Percentiles rank a stretch among this genome's conserved stretches.
Evolutionary conservation across 2,113 vertebrate genomes (phyloP).

Genomic region (Archilochus colubris): DNA sequence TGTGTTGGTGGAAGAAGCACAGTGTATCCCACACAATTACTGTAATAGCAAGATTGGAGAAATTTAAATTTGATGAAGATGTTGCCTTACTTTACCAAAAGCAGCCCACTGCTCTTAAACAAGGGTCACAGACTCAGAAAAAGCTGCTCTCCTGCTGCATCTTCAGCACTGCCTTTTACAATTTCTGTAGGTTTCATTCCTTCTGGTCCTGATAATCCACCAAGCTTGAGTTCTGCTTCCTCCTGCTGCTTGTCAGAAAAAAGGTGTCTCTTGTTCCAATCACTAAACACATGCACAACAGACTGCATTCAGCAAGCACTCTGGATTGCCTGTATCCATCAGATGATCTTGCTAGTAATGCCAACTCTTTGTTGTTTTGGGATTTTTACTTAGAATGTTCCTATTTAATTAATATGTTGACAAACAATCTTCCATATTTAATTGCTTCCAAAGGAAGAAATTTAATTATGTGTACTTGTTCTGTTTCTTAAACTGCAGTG

Average conservation of each 20-base stretch:
- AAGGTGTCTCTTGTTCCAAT: not conserved
- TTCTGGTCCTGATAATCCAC: not conserved
- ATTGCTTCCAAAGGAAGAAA: constrained; percentile 55
- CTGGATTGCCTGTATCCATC: constrained; percentile 33
- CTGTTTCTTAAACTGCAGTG: constrained; percentile 24
- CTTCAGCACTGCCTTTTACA: not conserved
- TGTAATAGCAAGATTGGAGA: not conserved
- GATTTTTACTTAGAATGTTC: constrained; percentile 39
- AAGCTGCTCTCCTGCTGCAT: not conserved
- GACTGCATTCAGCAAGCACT: not conserved
- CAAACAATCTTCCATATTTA: constrained; percentile 49
- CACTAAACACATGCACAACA: not conserved
- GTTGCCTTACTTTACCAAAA: not conserved
- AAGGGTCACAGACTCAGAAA: not conserved
- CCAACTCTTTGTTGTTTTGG: constrained; percentile 38
- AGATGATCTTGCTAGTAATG: constrained; percentile 46
- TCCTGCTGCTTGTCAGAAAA: not conserved
- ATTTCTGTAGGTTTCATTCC: not conserved
- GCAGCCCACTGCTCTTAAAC: not conserved
- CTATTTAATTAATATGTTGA: constrained; percentile 66
- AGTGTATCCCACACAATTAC: fast-evolving
- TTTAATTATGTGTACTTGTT: constrained; percentile 49
- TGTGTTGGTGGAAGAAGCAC: not conserved
- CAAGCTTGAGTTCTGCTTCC: not conserved
- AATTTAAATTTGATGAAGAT: not conserved